Evolutionary conservation across 1,140 invertebrate genomes (phyloP), one percentile per base, ranked within the genome.

Genomic region (Drosophila navojoa): DNA sequence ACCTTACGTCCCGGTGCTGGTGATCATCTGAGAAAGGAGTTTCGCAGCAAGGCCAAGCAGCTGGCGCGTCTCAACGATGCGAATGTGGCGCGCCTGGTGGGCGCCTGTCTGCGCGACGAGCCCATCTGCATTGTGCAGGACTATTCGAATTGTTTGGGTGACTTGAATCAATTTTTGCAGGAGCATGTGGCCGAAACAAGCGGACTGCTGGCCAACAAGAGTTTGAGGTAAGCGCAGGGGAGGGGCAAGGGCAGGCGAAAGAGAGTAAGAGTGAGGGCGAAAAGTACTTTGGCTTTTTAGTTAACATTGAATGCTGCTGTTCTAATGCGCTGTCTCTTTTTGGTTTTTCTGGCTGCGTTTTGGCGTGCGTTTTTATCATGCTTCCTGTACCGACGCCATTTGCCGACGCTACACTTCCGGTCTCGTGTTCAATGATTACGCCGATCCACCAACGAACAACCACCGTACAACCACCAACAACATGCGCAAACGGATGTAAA

Each of bases 1-100:
- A 95, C 95, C 15, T 91, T 97, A 15, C 93, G 94, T 47, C 93
- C 94, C 13, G 94, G 94, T 9, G 94, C 94, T 6, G 93, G 94
- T 15, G 94, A 95, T 81, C 84, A 93, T 69, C 93, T 95, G 45
- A 94, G 94, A 81, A 92, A 93, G 75, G 94, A 95, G 77, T 95
- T 96, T 91, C 92, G 93, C 80, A 84, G 93, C 84, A 96, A 98
- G 92, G 95, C 96, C 53, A 95, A 95, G 81, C 94, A 94, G 53
- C 93, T 97, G 89, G 94, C 95, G 10, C 93, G 94, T 71, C 93
- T 98, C 13, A 94, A 94, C 72, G 96, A 98, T 92, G 94, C 95
- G 13, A 97, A 98, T 92, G 94, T 98, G 74, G 95, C 95, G 35
- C 93, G 94, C 44, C 93, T 98, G 61, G 93, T 98, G 25, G 97